Evolutionary conservation across 1,140 invertebrate genomes (phyloP).

Genomic region (Drosophila pallidifrons): DNA sequence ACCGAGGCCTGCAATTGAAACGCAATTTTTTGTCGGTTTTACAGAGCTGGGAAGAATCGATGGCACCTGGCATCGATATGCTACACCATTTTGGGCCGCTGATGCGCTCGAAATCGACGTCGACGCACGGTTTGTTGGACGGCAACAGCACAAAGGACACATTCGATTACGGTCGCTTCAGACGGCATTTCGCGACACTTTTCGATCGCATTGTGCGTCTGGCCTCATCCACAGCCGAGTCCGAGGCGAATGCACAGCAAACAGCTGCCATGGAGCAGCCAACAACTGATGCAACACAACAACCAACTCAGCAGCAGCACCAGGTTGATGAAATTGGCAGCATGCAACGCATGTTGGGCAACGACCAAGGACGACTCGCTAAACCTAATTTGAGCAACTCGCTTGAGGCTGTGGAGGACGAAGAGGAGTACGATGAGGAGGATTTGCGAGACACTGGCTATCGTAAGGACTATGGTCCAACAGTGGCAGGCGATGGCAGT

Average conservation of each 20-base stretch:
- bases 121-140: constrained; percentile 64
- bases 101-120: constrained; percentile 70
- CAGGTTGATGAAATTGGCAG: constrained; percentile 55
- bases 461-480: constrained; percentile 68
- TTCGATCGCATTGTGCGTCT: constrained; percentile 78
- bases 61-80: constrained; percentile 82
- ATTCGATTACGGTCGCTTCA: constrained; percentile 77
- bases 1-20: not conserved
- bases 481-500: constrained; percentile 10
- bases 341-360: constrained; percentile 65
- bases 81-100: constrained; percentile 81
- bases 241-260: constrained; percentile 10
- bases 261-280: constrained; percentile 5
- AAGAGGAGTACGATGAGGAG: constrained; percentile 78
- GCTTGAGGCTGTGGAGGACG: constrained; percentile 77
- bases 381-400: constrained; percentile 56
- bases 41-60: constrained; percentile 84
- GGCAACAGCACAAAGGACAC: constrained; percentile 48
- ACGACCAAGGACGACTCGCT: constrained; percentile 21
- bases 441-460: constrained; percentile 75
- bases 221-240: constrained; percentile 50
- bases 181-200: constrained; percentile 71
- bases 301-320: not conserved
- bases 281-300: not conserved
- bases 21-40: not conserved